Evolutionary conservation across 2,888 invertebrate species (phyloP), one percentile per base, ranked within the genome.

Genomic region (Scelioninae gen. 1): DNA sequence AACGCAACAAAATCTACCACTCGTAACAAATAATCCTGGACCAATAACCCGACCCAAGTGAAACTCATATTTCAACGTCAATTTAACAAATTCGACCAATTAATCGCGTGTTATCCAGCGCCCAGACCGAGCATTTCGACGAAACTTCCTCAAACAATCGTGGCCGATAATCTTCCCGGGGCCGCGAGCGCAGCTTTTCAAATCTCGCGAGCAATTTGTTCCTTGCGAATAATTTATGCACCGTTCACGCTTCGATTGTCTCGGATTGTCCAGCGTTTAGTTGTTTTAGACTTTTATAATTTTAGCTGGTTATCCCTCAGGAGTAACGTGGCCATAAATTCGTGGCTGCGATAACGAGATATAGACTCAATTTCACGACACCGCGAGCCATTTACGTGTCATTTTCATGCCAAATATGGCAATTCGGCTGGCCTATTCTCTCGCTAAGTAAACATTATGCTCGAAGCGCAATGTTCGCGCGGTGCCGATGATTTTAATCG

Each of bases 161-260:
- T 23, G 9, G n/a, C 11, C 58, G 76, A 77, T 77, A 68, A 77
- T 77, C 68, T 77, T 53, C 34, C 29, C 15, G n/a, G 62, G 43
- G 15, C 40, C 5, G 13, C 53, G 9, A 9, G 45, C 55, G 40
- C 5, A 9, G 40, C 65, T 56, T 66, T 56, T 43, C 75, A 23
- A 77, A 77, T 77, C 76, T 68, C 29, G 51, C 76, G 53, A 43
- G 47, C 77, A 77, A 77, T 77, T 77, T 77, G 77, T 77, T 77
- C 47, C 55, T 68, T 56, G 69, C 45, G 47, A 13, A 63, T 63
- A 69, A 77, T 77, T 77, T 77, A 77, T 77, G 62, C 63, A 38
- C 45, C 7, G 69, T 77, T 77, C 77, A 77, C 77, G 77, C 62
- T 77, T 68, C 69, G 77, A 77, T 77, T 77, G 69, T 69, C 51